Evolutionary conservation across 2,113 vertebrate species (phyloP).

Genomic region (Panthera uncia): DNA sequence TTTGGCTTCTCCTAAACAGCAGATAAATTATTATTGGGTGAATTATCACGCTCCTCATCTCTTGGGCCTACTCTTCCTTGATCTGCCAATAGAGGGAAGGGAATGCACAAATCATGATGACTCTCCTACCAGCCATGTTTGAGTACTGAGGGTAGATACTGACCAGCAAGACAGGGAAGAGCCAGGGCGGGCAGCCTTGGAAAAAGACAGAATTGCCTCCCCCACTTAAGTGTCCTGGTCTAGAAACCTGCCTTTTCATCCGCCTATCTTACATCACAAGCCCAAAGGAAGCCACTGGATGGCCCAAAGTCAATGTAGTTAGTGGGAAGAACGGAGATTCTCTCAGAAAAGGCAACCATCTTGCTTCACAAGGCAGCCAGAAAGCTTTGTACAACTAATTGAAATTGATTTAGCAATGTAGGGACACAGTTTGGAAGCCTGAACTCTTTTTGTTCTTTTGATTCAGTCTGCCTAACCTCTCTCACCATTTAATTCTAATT

Average conservation of each 20-base stretch:
- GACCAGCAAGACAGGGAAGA: neutral
- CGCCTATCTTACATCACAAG: neutral
- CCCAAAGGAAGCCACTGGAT: neutral
- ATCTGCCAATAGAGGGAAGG: slow-evolving; percentile 5
- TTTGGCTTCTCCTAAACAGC: slow-evolving; percentile 45
- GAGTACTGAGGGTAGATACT: neutral
- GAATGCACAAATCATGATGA: neutral
- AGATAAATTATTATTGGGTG: slow-evolving; percentile 55
- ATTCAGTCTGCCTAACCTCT: slow-evolving; percentile 79
- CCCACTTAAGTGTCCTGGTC: neutral
- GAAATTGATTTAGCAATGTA: slow-evolving; percentile 78
- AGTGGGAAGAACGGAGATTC: neutral
- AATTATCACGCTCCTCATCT: neutral
- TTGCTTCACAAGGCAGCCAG: slow-evolving; percentile 55
- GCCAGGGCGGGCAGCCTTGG: accelerated
- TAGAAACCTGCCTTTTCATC: neutral
- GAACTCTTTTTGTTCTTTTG: slow-evolving; percentile 72
- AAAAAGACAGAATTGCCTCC: neutral
- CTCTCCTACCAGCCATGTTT: neutral
- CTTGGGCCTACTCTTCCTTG: neutral
- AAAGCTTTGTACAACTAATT: slow-evolving; percentile 64
- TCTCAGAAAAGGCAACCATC: slow-evolving; percentile 31
- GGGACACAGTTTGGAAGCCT: slow-evolving; percentile 67
- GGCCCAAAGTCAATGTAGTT: neutral
- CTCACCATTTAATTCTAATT: slow-evolving; percentile 80